Percentiles rank a stretch among this genome's conserved stretches.
Conservation (phyloP, 2,113 vertebrate genomes). For the Melierax canorus region DNA sequence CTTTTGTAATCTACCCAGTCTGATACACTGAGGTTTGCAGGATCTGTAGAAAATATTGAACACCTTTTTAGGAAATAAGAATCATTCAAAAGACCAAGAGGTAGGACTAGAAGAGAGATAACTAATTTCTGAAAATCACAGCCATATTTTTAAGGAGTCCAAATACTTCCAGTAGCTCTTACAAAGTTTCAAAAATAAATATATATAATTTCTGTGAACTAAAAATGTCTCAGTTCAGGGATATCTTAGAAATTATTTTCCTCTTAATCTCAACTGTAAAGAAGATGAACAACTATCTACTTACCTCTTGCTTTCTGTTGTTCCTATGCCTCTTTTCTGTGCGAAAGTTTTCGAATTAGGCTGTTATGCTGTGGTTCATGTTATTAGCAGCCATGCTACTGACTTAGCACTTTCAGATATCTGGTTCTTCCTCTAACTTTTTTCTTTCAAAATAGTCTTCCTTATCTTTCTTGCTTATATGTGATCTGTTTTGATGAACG, state of each 20-base stretch:
- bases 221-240: neutral
- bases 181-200: neutral
- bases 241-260: neutral
- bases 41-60: neutral
- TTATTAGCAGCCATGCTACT: neutral
- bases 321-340: neutral
- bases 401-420: neutral
- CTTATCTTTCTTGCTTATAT: neutral
- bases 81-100: neutral
- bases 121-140: neutral
- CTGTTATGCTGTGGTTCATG: neutral
- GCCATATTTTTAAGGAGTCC: neutral
- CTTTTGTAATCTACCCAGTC: neutral
- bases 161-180: neutral
- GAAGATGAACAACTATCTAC: neutral
- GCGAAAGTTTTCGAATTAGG: rapidly evolving
- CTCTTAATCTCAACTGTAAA: neutral
- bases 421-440: neutral
- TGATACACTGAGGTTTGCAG: no score
- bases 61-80: neutral
- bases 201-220: neutral
- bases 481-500: neutral
- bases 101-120: neutral
- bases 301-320: rapidly evolving
- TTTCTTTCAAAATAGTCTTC: neutral